phyloP scores from a whole-genome alignment of 2,797 vertebrate species.

The Sandelia bainsii region DNA sequence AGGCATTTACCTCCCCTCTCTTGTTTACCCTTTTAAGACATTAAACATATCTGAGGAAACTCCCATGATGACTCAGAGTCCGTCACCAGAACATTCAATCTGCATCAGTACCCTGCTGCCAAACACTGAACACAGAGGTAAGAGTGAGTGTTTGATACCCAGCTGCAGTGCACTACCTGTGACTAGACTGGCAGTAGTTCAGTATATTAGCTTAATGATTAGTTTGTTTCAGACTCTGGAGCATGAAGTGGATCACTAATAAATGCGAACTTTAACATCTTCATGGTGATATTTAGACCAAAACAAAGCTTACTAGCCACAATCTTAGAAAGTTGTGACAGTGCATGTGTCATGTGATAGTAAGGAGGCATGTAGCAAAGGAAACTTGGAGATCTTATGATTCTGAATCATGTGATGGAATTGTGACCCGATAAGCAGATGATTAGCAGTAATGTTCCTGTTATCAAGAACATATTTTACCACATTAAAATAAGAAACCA shows the following conservation, averaged over 20 bases:
- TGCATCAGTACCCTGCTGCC: slow-evolving; percentile 17
- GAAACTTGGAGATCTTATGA: not conserved
- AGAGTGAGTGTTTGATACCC: not conserved
- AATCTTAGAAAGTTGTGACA: too few relatives aligned
- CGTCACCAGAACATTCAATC: slow-evolving; percentile 22
- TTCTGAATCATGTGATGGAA: not conserved
- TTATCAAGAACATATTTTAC: not conserved
- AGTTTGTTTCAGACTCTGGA: not conserved
- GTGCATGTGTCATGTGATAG: not conserved
- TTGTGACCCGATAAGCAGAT: not conserved
- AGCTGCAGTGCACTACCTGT: not conserved
- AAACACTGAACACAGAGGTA: slow-evolving; percentile 56
- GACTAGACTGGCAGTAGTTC: too few relatives aligned
- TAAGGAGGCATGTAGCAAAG: not conserved
- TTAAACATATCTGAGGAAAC: slow-evolving; percentile 41
- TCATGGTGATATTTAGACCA: not conserved
- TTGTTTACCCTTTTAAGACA: slow-evolving; percentile 50
- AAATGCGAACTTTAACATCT: not conserved
- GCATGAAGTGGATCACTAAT: not conserved
- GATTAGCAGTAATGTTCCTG: not conserved
- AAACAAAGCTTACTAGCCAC: not conserved
- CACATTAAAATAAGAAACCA: not conserved
- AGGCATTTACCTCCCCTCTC: not conserved
- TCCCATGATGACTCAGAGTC: slow-evolving; percentile 40
- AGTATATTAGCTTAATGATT: not conserved